Conservation (phyloP, 2,113 vertebrate species). For the Microcebus ravelobensis region DNA sequence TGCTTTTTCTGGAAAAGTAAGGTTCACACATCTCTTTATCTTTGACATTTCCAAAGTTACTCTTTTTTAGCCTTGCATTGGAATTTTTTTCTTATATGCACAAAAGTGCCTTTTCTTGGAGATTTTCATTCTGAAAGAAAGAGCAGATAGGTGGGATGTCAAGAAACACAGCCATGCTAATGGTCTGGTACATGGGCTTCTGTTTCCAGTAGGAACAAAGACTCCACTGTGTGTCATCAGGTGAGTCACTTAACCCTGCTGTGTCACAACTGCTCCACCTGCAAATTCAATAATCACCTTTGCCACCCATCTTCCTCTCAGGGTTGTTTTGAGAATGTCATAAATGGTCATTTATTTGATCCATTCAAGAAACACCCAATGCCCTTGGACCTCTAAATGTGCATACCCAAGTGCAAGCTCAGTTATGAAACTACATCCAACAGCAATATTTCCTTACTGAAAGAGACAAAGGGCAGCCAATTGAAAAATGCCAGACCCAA, state of each 20-base stretch:
- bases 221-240: conserved; percentile 3
- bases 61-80: background rate
- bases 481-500: conserved; percentile 74
- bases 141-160: background rate
- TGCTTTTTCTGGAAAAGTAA: conserved; percentile 52
- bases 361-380: conserved; percentile 58
- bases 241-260: conserved; percentile 59
- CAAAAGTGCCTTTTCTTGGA: conserved; percentile 30
- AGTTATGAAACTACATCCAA: conserved; percentile 57
- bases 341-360: conserved; percentile 64
- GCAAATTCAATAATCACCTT: conserved; percentile 60
- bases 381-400: conserved; percentile 72
- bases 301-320: conserved; percentile 71
- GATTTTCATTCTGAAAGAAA: background rate
- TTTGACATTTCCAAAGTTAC: conserved; percentile 22
- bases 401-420: conserved; percentile 29
- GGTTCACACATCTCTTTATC: background rate
- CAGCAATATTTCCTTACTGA: conserved; percentile 66
- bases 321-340: conserved; percentile 71
- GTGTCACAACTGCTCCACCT: conserved; percentile 69
- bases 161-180: background rate
- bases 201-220: conserved; percentile 49
- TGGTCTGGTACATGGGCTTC: background rate
- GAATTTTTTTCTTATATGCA: conserved; percentile 5
- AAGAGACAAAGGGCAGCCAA: conserved; percentile 73